Base-by-base conservation (phyloP, 2,113 vertebrate genomes). In the Saccopteryx bilineata region DNA sequence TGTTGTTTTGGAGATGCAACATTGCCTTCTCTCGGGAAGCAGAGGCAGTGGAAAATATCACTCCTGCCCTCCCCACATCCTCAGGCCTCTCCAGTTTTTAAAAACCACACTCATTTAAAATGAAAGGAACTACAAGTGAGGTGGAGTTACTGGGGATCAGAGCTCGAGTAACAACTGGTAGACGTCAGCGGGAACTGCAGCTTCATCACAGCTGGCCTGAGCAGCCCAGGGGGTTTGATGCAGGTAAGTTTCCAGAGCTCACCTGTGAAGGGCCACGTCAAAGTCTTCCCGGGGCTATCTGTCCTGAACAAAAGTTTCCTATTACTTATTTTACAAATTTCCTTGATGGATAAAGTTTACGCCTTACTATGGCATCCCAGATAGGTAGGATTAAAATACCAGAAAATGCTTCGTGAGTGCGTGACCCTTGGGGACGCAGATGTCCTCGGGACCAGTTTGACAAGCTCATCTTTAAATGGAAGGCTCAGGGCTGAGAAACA, bases 1-100 rank as follows among this genome's bases (percentile, higher is more conserved):
- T 98, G 97, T 97, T 97, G 97, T 96, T 98, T 97, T 98, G 96
- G 98, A 97, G 97, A 98, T 56, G 83, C 39, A 93, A 81, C 60
- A 95, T 79, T 88, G 79, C 92, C 98, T 97, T 97, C 85, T 97
- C 50, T 1, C 90, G 72, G 85, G 84, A 95, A 97, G 96, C 92
- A 95, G 96, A 91, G 96, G 80, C 28, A 78, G 79, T 80, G 0
- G 10, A 96, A 96, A 96, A 54, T 58, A n/a, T 33, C n/a, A 5
- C 87, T 72, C 0, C 6, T 17, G 58, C 28, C 63, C 7, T 13
- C 46, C 84, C 39, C 21, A n/a, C 26, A 28, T 58, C 72, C 66
- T 63, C 23, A 60, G 91, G 61, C 60, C 90, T 63, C 31, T 93
- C 78, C 79, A 89, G 76, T 90, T 61, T 82, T 91, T 90, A 93